These are phyloP conservation scores for Diplodus puntazzo DNA, from an alignment of 2,797 vertebrate species.

Conservation along the genomic window DNA sequence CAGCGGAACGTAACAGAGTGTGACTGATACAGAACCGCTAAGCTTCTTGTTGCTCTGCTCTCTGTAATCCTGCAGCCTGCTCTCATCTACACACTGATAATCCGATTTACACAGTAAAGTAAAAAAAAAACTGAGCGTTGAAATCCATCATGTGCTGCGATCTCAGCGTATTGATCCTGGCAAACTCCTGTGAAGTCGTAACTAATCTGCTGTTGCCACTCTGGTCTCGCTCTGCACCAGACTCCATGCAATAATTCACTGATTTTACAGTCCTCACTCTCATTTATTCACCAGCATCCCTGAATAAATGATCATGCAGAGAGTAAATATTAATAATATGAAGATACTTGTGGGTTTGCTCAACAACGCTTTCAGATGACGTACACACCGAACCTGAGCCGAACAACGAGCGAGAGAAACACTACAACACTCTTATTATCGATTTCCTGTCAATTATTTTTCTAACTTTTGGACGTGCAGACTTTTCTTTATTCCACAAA, in stretches of 20 bases:
- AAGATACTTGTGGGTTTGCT: background rate
- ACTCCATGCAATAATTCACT: background rate
- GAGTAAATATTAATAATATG: background rate
- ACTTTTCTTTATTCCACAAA: background rate
- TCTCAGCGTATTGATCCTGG: slow-evolving; percentile 33
- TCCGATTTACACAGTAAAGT: slow-evolving; percentile 22
- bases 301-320: background rate
- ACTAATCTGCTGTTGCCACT: slow-evolving; percentile 26
- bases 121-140: background rate
- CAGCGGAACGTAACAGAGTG: background rate
- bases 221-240: background rate
- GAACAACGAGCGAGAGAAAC: background rate
- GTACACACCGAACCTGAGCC: background rate
- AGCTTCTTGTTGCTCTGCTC: slow-evolving; percentile 11
- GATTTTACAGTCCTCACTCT: background rate
- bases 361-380: background rate
- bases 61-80: slow-evolving; percentile 12
- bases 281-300: background rate
- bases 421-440: background rate
- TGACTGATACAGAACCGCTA: slow-evolving; percentile 1
- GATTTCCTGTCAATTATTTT: background rate
- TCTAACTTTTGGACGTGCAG: background rate
- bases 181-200: slow-evolving; percentile 29
- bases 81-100: slow-evolving; percentile 40
- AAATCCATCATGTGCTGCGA: slow-evolving; percentile 31